Percentiles rank a stretch among this genome's conserved stretches.
phyloP scores from a whole-genome alignment of 2,888 invertebrate genomes.

The Cremastobaeus sp. region DNA sequence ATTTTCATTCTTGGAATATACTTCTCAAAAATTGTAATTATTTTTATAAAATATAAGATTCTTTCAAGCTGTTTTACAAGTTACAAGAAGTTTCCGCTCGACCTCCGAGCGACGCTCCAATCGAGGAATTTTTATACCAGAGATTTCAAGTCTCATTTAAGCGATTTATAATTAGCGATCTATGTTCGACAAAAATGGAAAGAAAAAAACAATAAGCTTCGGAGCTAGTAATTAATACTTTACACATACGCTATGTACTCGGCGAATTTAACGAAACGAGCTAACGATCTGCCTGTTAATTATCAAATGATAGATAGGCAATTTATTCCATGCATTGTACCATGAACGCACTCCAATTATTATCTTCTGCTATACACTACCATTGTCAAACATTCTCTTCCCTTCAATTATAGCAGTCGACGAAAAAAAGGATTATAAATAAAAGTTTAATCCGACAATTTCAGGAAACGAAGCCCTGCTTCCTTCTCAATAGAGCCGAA shows the following conservation, averaged over 20 bases:
- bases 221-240: conserved; percentile 50
- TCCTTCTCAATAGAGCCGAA: not conserved
- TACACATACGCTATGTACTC: conserved; percentile 35
- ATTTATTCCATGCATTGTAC: conserved; percentile 65
- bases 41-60: too few relatives aligned
- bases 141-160: too few relatives aligned
- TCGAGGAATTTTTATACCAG: too few relatives aligned
- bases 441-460: conserved; percentile 10
- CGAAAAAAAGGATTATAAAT: conserved; percentile 22
- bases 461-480: not conserved
- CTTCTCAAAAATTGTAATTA: too few relatives aligned
- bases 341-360: conserved; percentile 55
- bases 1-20: too few relatives aligned
- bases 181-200: conserved; percentile 7
- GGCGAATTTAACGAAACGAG: conserved; percentile 65
- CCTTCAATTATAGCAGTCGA: conserved; percentile 32
- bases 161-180: conserved; percentile 30
- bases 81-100: too few relatives aligned
- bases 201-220: conserved; percentile 20
- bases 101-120: too few relatives aligned
- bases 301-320: conserved; percentile 67
- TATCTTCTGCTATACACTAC: conserved; percentile 41
- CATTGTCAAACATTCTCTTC: conserved; percentile 48
- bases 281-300: conserved; percentile 72
- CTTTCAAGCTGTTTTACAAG: too few relatives aligned